Evolutionary conservation across 2,113 vertebrate species (phyloP).

Genomic region (Pelecanus crispus): DNA sequence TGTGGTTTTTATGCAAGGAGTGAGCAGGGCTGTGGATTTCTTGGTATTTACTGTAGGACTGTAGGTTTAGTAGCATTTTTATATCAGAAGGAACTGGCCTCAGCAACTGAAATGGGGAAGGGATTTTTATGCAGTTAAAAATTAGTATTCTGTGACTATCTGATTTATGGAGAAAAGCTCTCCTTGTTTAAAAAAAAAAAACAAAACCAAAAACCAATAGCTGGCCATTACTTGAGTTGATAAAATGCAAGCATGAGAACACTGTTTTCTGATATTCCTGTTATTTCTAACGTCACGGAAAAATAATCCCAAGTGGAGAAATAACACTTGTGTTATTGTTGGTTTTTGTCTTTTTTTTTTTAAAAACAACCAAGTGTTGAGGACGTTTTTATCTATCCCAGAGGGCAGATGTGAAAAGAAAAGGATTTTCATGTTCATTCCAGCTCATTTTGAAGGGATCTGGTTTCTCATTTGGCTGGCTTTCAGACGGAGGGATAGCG

Average conservation of each 20-base stretch:
- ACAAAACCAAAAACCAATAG: background rate
- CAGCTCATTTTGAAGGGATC: slow-evolving; percentile 59
- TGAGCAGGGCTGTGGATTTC: background rate
- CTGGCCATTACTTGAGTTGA: background rate
- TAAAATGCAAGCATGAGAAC: background rate
- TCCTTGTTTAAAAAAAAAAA: background rate
- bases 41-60: background rate
- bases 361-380: background rate
- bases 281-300: background rate
- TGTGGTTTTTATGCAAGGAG: background rate
- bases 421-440: slow-evolving; percentile 50
- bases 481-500: background rate
- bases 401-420: slow-evolving; percentile 30
- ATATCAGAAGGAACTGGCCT: background rate
- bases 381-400: slow-evolving; percentile 33
- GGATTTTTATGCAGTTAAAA: background rate
- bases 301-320: background rate
- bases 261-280: background rate
- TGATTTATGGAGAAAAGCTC: background rate
- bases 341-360: background rate
- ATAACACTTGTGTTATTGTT: background rate
- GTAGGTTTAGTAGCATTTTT: background rate
- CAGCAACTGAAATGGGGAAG: background rate
- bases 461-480: slow-evolving; percentile 49
- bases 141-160: background rate